These are phyloP conservation scores for Molossus alvarezi DNA, from an alignment of 2,797 vertebrate genomes.

Conservation along the genomic window DNA sequence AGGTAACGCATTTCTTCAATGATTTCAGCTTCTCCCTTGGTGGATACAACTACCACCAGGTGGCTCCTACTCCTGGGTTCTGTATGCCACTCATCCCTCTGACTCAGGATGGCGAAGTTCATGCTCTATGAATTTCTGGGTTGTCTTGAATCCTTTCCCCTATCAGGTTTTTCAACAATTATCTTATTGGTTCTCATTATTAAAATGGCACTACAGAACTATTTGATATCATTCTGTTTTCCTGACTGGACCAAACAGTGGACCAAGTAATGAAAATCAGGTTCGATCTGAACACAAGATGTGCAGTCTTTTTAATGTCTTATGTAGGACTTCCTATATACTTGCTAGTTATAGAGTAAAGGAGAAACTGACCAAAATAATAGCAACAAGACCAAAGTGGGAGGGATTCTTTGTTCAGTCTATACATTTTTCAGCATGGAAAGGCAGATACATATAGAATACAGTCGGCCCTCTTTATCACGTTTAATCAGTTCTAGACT, in stretches of 20 bases:
- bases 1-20: not conserved
- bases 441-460: not conserved
- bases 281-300: not conserved
- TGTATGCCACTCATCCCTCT: not conserved
- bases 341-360: not conserved
- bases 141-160: not conserved
- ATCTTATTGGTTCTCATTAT: not conserved
- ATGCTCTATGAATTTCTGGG: not conserved
- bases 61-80: not conserved
- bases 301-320: not conserved
- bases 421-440: not conserved
- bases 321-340: not conserved
- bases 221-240: not conserved
- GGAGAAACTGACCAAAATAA: not conserved
- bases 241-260: not conserved
- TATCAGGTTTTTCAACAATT: not conserved
- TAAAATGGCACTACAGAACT: not conserved
- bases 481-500: too few species aligned
- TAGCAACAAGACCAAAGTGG: not conserved
- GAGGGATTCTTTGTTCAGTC: not conserved
- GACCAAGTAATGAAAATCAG: not conserved
- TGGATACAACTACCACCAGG: not conserved
- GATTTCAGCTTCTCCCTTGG: not conserved
- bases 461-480: not conserved
- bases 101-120: not conserved